Evolutionary conservation across 2,888 invertebrate genomes (phyloP), one percentile per base, ranked within the genome.

Genomic region (Phaonia tiefii): DNA sequence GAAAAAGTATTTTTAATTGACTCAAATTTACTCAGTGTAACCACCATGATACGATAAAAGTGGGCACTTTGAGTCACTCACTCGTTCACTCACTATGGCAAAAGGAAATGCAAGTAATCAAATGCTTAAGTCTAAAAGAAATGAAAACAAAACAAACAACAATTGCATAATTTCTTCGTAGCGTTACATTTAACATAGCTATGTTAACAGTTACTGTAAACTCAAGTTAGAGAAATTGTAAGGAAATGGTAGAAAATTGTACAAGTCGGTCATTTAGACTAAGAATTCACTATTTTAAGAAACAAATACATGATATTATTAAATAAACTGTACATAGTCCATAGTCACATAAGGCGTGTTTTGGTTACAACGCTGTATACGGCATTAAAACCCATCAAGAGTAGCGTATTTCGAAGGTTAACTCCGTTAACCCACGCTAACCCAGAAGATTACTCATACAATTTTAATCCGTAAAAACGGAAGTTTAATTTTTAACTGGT

Each of bases 101-200:
- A 5, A 42, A 13, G 42, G 42, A 15, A n/a, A 37, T 37, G 13
- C 13, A 44, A 10, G 37, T 13, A 5, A 44, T 44, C 44, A n/a
- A 44, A 2, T 5, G 25, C 54, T 10, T n/a, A 54, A 5, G 3
- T 11, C 5, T 39, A n/a, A 60, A 17, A 60, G 37, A 1, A 42
- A 42, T 22, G 42, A 42, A 63, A 63, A 17, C 63, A 42, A 39
- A 37, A 58, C 8, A 26, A 56, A 8, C 20, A 71, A 72, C 31
- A 70, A 75, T 75, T 75, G 69, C 75, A 75, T 75, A 75, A 75
- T 69, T 67, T 69, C 17, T 42, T 67, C 22, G 15, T 31, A 74
- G 54, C 63, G 44, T 70, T 54, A 44, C 44, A 25, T 70, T 54
- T 75, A 70, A 39, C 37, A 70, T 51, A 60, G 26, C 26, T 44